Evolutionary conservation across 2,888 invertebrate species (phyloP).

Genomic region (Chromoteleia sp.): DNA sequence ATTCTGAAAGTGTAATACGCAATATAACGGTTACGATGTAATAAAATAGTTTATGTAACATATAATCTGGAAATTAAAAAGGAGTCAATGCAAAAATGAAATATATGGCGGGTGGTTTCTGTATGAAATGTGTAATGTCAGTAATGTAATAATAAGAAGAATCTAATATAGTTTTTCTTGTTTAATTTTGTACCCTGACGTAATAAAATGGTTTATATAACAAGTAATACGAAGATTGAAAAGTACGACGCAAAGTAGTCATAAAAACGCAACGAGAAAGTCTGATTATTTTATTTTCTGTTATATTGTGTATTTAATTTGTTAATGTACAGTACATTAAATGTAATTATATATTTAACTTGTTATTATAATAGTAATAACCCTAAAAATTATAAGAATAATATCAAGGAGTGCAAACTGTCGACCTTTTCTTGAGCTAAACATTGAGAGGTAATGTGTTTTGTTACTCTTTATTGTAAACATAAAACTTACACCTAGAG

Average conservation of each 20-base stretch:
- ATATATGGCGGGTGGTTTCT: background rate
- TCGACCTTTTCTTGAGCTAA: too few relatives aligned
- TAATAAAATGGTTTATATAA: conserved; percentile 7
- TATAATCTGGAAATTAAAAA: conserved; percentile 47
- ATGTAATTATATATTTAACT: too few relatives aligned
- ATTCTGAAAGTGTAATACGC: conserved; percentile 31
- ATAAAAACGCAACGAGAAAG: conserved; percentile 1
- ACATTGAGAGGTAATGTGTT: too few relatives aligned
- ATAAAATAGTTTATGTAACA: conserved; percentile 45
- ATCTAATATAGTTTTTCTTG: background rate
- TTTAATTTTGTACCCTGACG: conserved; percentile 9
- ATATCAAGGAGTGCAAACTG: too few relatives aligned
- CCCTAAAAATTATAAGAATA: too few relatives aligned
- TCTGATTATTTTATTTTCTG: background rate
- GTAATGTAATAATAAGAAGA: conserved; percentile 13
- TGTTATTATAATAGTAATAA: too few relatives aligned
- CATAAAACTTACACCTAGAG: too few relatives aligned
- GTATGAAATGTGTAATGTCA: background rate
- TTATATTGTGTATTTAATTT: background rate
- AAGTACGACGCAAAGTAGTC: background rate
- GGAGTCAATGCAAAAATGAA: conserved; percentile 23
- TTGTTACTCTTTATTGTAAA: too few relatives aligned
- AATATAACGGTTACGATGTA: conserved; percentile 29
- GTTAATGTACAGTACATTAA: too few relatives aligned
- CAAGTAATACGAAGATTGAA: background rate